These are phyloP conservation scores for Melinopterus prodromus DNA, from an alignment of 2,888 invertebrate genomes.

Conservation along the genomic window DNA sequence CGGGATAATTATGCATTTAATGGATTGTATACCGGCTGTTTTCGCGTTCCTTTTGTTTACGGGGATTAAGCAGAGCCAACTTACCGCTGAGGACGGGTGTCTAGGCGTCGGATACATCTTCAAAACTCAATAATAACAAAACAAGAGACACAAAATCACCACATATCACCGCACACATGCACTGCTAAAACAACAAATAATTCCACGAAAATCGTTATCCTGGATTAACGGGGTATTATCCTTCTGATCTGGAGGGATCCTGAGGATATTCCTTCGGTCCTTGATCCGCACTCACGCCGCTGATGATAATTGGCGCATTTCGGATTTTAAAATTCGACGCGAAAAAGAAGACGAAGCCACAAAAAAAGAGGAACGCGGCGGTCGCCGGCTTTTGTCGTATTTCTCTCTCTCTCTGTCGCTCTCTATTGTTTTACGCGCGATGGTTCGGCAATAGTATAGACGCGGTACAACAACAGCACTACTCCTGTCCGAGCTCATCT, in stretches of 20 bases:
- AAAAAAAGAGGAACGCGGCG: neutral
- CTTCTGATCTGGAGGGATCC: neutral
- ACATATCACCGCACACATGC: slow-evolving; percentile 43
- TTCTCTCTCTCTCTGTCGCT: neutral
- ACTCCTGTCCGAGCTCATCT: slow-evolving; percentile 28
- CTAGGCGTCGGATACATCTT: slow-evolving; percentile 79
- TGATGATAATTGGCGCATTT: neutral
- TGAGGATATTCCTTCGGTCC: neutral
- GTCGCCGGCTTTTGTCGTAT: neutral
- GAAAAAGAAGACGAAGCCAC: neutral
- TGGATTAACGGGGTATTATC: neutral
- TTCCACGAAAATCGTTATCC: neutral
- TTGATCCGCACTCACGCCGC: neutral
- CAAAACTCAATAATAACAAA: slow-evolving; percentile 39
- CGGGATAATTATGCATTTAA: neutral
- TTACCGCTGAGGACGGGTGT: slow-evolving; percentile 80
- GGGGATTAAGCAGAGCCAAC: slow-evolving; percentile 46
- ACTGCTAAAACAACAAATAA: neutral
- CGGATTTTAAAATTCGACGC: neutral
- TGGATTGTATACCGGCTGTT: too few relatives aligned
- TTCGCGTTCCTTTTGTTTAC: too few relatives aligned
- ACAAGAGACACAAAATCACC: slow-evolving; percentile 41
- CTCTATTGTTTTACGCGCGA: neutral
- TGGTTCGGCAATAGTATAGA: neutral
- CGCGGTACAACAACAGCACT: neutral